Base-by-base conservation (phyloP, 2,113 vertebrate species). In the Microcebus murinus region DNA sequence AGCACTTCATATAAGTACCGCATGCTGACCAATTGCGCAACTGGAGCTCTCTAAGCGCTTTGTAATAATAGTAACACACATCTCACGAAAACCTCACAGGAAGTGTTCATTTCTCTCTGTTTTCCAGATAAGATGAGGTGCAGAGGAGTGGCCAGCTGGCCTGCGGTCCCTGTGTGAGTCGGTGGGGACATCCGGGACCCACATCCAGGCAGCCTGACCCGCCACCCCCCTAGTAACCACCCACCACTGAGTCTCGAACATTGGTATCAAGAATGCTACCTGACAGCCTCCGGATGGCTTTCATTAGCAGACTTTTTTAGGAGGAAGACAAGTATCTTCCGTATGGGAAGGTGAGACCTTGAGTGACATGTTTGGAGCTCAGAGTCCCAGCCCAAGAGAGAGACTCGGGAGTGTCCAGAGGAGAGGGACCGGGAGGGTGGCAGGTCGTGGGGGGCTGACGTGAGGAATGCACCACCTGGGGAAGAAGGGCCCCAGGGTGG, bases 171-270 rank as follows among this genome's bases (percentile, higher is more conserved):
- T 31, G 31, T 31, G 9, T 1, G 1, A 25, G 55, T 52, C 21
- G 27, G 55, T 6, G 3, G 81, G 5, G 63, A 48, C 15, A 27
- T 36, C 18, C 17, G 25, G 48, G 29, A 8, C 1, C 57, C 9
- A 2, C 45, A 17, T 15, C 5, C 31, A n/a, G 59, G 50, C 48
- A 61, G 13, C 23, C 29, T 36, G 83, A 57, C 29, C 85, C 45
- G 8, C 10, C 45, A 34, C 7, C 15, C 29, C 0, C 1, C 29
- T 9, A 10, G 3, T 25, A 21, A 59, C 15, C 25, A 7, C 1
- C 21, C 6, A 2, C 9, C 1, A 3, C 1, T 1, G 73, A 14
- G 50, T 39, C 50, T 42, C 9, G 11, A 50, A 3, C 2, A 0
- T 27, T 18, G 8, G 3, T 9, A 36, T 4, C 25, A 18, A n/a